A percentile compares a stretch with the other conserved stretches of the same genome.
Evolutionary conservation across 2,888 invertebrate genomes (phyloP).

Genomic region (Cephus runcator): DNA sequence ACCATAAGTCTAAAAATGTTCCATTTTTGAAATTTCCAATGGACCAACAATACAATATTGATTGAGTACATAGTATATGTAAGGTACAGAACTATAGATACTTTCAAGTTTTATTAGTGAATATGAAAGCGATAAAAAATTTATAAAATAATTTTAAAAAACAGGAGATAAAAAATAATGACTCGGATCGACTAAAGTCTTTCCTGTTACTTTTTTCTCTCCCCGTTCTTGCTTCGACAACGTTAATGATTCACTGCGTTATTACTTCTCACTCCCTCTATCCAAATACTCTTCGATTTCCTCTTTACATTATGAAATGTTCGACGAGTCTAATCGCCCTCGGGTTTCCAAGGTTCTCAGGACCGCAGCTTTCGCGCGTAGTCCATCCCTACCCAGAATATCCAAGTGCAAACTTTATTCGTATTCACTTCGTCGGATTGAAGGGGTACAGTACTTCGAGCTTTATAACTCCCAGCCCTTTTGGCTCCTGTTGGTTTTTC

Average conservation of each 20-base stretch:
- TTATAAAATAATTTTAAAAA: neutral
- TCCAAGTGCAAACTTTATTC: neutral
- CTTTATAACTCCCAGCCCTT: neutral
- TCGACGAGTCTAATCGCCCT: neutral
- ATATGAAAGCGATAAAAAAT: neutral
- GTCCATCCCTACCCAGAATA: neutral
- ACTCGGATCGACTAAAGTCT: neutral
- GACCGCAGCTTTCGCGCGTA: neutral
- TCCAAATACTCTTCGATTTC: neutral
- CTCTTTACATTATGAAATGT: neutral
- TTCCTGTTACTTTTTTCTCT: neutral
- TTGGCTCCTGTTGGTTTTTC: slow-evolving; percentile 8
- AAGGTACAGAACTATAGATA: neutral
- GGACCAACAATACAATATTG: neutral
- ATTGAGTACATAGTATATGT: neutral
- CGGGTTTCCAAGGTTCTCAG: neutral
- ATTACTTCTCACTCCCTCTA: neutral
- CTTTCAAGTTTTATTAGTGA: neutral
- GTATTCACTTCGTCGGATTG: neutral
- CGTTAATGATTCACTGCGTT: neutral
- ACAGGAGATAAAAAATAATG: neutral
- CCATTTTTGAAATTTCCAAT: no score
- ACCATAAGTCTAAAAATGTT: neutral
- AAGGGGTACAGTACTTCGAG: neutral
- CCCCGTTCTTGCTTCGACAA: neutral